Base-by-base conservation (phyloP, 2,888 invertebrate species). In the Dorcus parallelipipedus region DNA sequence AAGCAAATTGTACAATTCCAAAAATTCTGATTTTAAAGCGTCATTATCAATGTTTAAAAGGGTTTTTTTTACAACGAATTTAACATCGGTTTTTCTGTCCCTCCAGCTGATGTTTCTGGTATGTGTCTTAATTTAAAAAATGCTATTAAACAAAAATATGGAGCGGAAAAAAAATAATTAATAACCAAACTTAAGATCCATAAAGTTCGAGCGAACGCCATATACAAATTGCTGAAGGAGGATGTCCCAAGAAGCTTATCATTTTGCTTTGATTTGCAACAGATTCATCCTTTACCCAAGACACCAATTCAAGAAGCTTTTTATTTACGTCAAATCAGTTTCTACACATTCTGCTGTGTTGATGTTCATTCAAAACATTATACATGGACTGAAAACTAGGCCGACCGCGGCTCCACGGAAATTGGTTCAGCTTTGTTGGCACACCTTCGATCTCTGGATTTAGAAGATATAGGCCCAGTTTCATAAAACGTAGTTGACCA, bases 341-440 rank as follows among this genome's bases (percentile, higher is more conserved):
- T 14, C 14, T 14, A 14, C 14, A 14, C 14, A 14, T 14, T 14
- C 1, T 14, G 14, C 14, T 14, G 14, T 14, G 14, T 14, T 1
- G 14, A 14, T 14, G 14, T 14, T 14, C 14, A 14, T 14, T 14
- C 14, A 14, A 14, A 14, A 14, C 40, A 45, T 47, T 67, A 64
- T 43, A 54, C 50, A 5, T 60, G 59, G 59, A 45, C 55, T 5
- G 57, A 59, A 55, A 48, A 60, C 38, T 26, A 33, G 49, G 49
- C 60, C 39, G 48, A 49, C 9, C 50, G 56, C 38, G 55, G 55
- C 4, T 41, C 59, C 23, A 54, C 14, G n/a, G 42, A 62, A 57
- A 49, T 59, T 9, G 57, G 55, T 14, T 62, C 60, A 3, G 55
- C 58, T 17, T 14, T 61, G 39, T 48, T 61, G 10, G 9, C 17